Conservation (phyloP, 2,113 vertebrate species). For the Ameiurus melas region DNA sequence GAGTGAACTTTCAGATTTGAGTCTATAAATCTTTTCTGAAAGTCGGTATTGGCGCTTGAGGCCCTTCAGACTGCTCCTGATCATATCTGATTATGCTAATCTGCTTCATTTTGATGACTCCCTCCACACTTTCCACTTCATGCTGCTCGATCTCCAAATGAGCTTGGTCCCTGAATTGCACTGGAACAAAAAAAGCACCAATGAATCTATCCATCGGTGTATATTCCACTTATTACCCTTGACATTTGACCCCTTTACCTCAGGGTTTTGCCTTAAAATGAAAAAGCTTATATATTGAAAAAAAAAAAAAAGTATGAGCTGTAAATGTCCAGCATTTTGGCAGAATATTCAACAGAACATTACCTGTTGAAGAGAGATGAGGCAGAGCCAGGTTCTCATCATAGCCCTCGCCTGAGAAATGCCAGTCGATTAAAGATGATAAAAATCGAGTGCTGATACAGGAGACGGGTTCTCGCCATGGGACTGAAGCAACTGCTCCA, state of each 20-base stretch:
- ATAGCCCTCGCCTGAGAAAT: background rate
- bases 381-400: background rate
- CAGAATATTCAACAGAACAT: background rate
- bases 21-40: slow-evolving; percentile 4
- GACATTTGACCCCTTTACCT: background rate
- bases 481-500: background rate
- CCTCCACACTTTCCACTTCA: slow-evolving; percentile 12
- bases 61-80: slow-evolving; percentile 7
- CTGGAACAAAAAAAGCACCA: background rate
- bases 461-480: background rate
- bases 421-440: slow-evolving; percentile 16
- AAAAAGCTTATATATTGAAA: background rate
- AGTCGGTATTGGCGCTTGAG: background rate
- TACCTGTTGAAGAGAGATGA: slow-evolving; percentile 14
- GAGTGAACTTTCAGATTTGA: slow-evolving; percentile 12
- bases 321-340: background rate
- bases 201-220: background rate
- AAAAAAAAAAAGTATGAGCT: background rate
- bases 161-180: background rate
- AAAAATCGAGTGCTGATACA: background rate
- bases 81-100: slow-evolving; percentile 31
- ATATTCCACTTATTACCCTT: background rate
- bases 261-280: background rate
- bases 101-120: slow-evolving; percentile 15
- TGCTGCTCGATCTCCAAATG: slow-evolving; percentile 22